Evolutionary conservation across 2,888 invertebrate species (phyloP).

Genomic region (Entomobrya proxima): DNA sequence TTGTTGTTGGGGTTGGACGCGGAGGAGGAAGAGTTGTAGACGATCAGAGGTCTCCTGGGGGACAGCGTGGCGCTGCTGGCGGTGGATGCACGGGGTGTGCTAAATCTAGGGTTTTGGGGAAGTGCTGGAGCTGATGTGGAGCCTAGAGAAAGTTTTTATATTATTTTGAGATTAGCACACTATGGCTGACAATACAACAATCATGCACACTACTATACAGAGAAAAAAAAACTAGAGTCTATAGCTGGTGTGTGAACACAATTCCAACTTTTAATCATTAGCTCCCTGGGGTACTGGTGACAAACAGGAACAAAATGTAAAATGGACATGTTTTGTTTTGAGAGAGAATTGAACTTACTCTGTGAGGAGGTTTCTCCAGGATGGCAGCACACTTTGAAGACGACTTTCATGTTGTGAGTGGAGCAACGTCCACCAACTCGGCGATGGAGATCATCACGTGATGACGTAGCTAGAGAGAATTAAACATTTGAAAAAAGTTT

Average conservation of each 20-base stretch:
- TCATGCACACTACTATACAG: constrained; percentile 48
- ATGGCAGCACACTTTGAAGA: constrained; percentile 94
- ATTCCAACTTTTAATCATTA: no score
- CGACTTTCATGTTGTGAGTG: constrained; percentile 96
- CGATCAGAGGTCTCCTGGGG: constrained; percentile 69
- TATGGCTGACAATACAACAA: background rate
- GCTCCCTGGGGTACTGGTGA: background rate
- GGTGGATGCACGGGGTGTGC: constrained; percentile 79
- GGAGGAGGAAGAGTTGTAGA: constrained; percentile 73
- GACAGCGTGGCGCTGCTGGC: constrained; percentile 68
- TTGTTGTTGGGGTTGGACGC: constrained; percentile 42
- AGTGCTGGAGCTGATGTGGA: constrained; percentile 81
- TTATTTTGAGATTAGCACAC: background rate
- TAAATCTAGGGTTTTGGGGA: constrained; percentile 80
- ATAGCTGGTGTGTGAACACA: no score
- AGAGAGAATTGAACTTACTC: constrained; percentile 77
- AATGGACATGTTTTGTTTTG: background rate
- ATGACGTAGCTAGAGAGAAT: constrained; percentile 85
- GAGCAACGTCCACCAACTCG: constrained; percentile 94
- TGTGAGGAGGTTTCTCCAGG: constrained; percentile 81
- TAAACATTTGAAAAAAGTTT: background rate
- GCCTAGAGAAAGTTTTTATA: constrained; percentile 60
- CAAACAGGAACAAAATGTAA: background rate
- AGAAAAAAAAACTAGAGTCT: no score
- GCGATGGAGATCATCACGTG: constrained; percentile 92